Percentiles rank a stretch among this genome's conserved stretches.
Evolutionary conservation across 2,888 invertebrate species (phyloP).

Genomic region (Thereva unica): DNA sequence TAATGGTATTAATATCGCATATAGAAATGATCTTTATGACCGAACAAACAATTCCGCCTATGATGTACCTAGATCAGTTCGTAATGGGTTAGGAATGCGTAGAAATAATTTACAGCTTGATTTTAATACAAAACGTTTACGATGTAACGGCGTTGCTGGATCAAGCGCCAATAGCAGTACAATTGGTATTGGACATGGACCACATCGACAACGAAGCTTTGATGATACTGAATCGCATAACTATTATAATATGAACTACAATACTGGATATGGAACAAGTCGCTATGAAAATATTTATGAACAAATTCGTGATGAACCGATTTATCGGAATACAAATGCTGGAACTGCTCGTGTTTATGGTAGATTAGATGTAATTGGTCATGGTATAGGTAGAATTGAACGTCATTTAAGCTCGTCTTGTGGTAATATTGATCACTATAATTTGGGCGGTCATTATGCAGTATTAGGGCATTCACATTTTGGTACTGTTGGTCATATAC

Average conservation of each 20-base stretch:
- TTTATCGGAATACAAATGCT: slow-evolving; percentile 50
- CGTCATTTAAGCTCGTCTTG: slow-evolving; percentile 69
- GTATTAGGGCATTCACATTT: slow-evolving; percentile 58
- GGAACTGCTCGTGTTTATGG: slow-evolving; percentile 56
- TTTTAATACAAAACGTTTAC: slow-evolving; percentile 46
- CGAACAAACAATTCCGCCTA: slow-evolving; percentile 53
- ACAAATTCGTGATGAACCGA: slow-evolving; percentile 61
- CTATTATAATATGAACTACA: slow-evolving; percentile 53
- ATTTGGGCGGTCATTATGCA: slow-evolving; percentile 58
- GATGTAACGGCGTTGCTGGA: slow-evolving; percentile 39
- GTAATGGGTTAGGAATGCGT: slow-evolving; percentile 54
- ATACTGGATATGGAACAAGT: slow-evolving; percentile 46
- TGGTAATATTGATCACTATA: slow-evolving; percentile 63
- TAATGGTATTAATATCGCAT: slow-evolving; percentile 51
- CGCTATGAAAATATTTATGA: slow-evolving; percentile 63
- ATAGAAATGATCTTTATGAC: slow-evolving; percentile 58
- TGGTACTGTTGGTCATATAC: slow-evolving; percentile 58
- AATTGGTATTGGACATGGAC: slow-evolving; percentile 16
- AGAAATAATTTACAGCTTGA: slow-evolving; percentile 56
- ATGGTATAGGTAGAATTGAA: slow-evolving; percentile 64
- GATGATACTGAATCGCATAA: slow-evolving; percentile 58
- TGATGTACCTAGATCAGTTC: slow-evolving; percentile 56
- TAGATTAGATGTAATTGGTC: slow-evolving; percentile 63
- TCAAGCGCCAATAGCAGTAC: background rate
- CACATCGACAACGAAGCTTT: slow-evolving; percentile 54